Evolutionary conservation across 2,113 vertebrate species (phyloP).

Genomic region (Pterophyllum scalare): DNA sequence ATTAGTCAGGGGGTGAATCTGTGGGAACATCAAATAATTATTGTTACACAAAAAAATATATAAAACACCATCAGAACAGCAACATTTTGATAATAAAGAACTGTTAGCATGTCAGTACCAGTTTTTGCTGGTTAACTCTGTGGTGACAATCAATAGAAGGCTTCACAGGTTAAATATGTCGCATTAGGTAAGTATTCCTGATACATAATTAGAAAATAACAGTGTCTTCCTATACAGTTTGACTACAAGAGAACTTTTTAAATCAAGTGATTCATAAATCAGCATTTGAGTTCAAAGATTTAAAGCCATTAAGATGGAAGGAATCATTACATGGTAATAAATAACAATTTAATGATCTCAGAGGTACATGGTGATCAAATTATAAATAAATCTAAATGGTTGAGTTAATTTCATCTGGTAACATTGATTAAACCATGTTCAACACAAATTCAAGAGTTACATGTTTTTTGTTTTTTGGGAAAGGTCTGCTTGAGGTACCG

Average conservation of each 20-base stretch:
- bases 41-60: conserved; percentile 3
- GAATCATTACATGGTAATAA: conserved; percentile 47
- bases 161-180: conserved; percentile 36
- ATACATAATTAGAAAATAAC: conserved; percentile 28
- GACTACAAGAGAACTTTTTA: not conserved
- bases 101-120: not conserved
- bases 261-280: conserved; percentile 34
- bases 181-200: conserved; percentile 6
- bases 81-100: conserved; percentile 7
- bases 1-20: not conserved
- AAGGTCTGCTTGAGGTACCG: conserved; percentile 46
- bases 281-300: conserved; percentile 24
- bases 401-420: conserved; percentile 45
- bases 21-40: conserved; percentile 1
- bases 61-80: conserved; percentile 23
- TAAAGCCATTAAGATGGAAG: conserved; percentile 43
- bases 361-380: conserved; percentile 23
- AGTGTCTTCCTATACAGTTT: conserved; percentile 16
- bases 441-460: conserved; percentile 40
- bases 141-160: conserved; percentile 19
- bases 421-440: conserved; percentile 62
- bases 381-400: conserved; percentile 39
- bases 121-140: conserved; percentile 13
- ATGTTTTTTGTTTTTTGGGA: not conserved
- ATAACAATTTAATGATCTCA: conserved; percentile 33